phyloP scores from a whole-genome alignment of 2,888 invertebrate species.

The Serripes groenlandicus region DNA sequence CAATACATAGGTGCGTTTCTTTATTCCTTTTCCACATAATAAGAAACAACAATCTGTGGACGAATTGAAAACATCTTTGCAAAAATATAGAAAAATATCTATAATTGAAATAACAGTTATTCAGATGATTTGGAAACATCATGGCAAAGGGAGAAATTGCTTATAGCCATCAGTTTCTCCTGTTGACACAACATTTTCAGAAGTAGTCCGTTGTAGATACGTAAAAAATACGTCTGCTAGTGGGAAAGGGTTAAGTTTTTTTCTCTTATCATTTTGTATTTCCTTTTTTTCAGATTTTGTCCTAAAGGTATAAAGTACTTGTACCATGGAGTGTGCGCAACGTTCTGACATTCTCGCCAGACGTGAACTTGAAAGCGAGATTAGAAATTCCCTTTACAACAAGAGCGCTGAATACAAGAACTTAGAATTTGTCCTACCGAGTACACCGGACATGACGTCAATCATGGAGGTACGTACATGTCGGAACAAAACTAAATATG shows the following conservation, averaged over 20 bases:
- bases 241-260: neutral
- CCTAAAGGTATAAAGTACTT: too few relatives aligned
- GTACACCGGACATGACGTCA: neutral
- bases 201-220: neutral
- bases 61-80: too few relatives aligned
- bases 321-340: too few relatives aligned
- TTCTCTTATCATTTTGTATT: neutral
- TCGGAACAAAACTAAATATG: neutral
- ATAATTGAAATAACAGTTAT: too few relatives aligned
- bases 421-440: constrained; percentile 8
- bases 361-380: neutral
- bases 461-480: too few relatives aligned
- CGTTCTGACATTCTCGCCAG: neutral
- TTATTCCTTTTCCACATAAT: too few relatives aligned
- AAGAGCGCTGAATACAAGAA: neutral
- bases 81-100: too few relatives aligned
- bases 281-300: neutral
- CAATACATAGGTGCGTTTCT: too few relatives aligned
- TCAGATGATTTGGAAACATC: neutral
- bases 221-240: neutral
- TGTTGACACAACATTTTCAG: neutral
- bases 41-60: too few relatives aligned
- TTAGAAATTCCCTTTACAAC: neutral
- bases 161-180: neutral
- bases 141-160: neutral